Evolutionary conservation across 30 jellyfish, hydroid and myxozoan species (phyloP).

Genomic region (Mastigias papua): DNA sequence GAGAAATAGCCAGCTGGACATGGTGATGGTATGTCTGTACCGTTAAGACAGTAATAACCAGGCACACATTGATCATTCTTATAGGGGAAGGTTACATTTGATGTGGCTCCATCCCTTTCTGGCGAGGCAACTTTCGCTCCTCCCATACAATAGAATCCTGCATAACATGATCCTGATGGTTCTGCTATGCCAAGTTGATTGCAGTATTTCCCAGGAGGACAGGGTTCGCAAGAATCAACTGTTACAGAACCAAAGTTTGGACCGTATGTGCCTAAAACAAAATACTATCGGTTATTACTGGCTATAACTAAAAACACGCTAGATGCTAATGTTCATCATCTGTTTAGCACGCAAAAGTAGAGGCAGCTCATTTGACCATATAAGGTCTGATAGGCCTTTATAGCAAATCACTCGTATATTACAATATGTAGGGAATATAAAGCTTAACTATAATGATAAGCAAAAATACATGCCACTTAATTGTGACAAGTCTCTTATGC

Average conservation of each 20-base stretch:
- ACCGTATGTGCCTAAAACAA: constrained; percentile 76
- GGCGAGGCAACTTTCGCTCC: constrained; percentile 95
- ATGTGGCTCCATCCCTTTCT: constrained; percentile 57
- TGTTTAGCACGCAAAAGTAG: no score
- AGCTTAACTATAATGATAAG: no score
- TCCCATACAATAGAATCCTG: constrained; percentile 87
- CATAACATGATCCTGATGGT: constrained; percentile 93
- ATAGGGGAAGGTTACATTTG: constrained; percentile 82
- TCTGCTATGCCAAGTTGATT: constrained; percentile 76
- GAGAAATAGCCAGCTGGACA: constrained; percentile 96
- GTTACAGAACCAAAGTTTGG: constrained; percentile 67
- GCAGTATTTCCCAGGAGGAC: constrained; percentile 84
- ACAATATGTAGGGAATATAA: no score
- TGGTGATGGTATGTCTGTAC: constrained; percentile 93
- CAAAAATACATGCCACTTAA: no score
- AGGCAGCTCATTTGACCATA: no score
- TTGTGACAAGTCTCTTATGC: no score
- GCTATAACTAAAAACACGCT: background rate
- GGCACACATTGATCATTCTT: constrained; percentile 91
- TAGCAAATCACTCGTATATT: no score
- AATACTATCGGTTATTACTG: no score
- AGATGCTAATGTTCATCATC: no score
- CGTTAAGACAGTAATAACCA: constrained; percentile 94
- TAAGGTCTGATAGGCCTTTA: no score
- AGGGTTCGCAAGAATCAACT: constrained; percentile 58